Conservation (phyloP, 92 coral and sea anemone genomes). For the Desmophyllum pertusum region DNA sequence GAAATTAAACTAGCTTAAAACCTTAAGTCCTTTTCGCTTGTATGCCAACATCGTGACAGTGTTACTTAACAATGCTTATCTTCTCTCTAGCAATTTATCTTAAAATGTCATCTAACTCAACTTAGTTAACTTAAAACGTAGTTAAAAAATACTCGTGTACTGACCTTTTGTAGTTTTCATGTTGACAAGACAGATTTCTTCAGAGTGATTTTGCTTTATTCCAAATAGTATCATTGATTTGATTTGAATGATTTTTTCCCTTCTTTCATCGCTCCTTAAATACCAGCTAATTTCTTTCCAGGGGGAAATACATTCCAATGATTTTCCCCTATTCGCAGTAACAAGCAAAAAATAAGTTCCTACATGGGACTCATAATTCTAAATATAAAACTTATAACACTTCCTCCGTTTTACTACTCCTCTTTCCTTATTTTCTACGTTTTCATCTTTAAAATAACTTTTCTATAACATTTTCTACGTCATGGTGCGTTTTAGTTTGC, state of each 20-base stretch:
- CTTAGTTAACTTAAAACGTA: not conserved
- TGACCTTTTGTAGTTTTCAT: slow-evolving; percentile 30
- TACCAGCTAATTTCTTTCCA: not conserved
- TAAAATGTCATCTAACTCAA: not conserved
- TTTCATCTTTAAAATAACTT: not conserved
- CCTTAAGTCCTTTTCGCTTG: not conserved
- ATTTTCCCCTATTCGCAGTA: not conserved
- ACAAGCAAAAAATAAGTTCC: slow-evolving; percentile 3
- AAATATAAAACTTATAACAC: not conserved
- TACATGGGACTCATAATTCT: not conserved
- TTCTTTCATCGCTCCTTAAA: not conserved
- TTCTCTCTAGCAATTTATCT: not conserved
- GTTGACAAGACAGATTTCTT: not conserved
- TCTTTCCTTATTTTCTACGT: not conserved
- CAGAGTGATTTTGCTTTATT: not conserved
- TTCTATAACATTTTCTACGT: not conserved
- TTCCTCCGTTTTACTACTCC: not conserved
- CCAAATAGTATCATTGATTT: not conserved
- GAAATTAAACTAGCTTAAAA: not conserved
- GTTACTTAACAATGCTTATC: too few relatives aligned
- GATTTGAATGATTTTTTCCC: not conserved
- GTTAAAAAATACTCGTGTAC: not conserved
- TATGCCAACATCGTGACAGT: not conserved
- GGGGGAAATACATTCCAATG: not conserved
- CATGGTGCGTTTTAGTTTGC: not conserved